These are phyloP conservation scores for Watersipora subatra DNA, from an alignment of 1,140 invertebrate genomes.

Conservation along the genomic window DNA sequence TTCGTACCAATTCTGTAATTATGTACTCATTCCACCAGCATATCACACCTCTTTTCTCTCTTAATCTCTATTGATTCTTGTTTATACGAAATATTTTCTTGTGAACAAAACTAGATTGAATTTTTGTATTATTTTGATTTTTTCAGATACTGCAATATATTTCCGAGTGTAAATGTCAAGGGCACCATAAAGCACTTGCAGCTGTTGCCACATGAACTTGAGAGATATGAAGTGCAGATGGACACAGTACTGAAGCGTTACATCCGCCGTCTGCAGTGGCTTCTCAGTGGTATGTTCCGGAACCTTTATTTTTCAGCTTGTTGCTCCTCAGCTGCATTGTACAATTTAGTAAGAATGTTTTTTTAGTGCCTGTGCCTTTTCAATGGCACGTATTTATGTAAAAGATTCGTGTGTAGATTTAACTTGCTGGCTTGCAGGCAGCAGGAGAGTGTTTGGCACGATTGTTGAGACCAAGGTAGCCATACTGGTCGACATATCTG, in stretches of 20 bases:
- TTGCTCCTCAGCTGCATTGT: too few relatives aligned
- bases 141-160: constrained; percentile 36
- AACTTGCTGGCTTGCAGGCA: constrained; percentile 33
- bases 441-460: constrained; percentile 36
- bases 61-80: not conserved
- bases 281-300: constrained; percentile 29
- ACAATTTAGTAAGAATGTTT: too few relatives aligned
- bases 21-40: too few relatives aligned
- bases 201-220: constrained; percentile 35
- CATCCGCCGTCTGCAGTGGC: constrained; percentile 36
- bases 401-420: too few relatives aligned
- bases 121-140: constrained; percentile 1
- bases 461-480: constrained; percentile 31
- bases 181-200: constrained; percentile 39
- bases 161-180: constrained; percentile 37
- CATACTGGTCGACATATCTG: constrained; percentile 39
- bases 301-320: too few relatives aligned
- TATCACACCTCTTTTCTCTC: not conserved
- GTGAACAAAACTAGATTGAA: not conserved
- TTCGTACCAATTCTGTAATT: too few relatives aligned
- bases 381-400: too few relatives aligned
- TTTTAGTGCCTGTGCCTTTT: too few relatives aligned
- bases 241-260: constrained; percentile 31
- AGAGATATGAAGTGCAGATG: constrained; percentile 32
- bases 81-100: not conserved